Evolutionary conservation across 2,797 vertebrate species (phyloP).

Genomic region (Otolemur crassicaudatus): DNA sequence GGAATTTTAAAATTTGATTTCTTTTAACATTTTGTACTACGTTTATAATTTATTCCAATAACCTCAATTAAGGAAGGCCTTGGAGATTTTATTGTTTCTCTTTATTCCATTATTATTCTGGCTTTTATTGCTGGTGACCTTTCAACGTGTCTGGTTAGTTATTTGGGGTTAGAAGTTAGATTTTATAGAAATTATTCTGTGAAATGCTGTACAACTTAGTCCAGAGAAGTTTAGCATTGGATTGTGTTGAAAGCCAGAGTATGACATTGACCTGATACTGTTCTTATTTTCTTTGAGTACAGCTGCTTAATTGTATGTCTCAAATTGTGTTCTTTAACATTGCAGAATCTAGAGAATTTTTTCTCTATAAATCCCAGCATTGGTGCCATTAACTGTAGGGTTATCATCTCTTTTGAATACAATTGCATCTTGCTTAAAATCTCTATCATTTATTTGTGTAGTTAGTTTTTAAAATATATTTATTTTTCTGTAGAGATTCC

Average conservation of each 20-base stretch:
- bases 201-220: neutral
- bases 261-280: neutral
- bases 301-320: neutral
- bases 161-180: neutral
- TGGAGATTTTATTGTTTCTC: neutral
- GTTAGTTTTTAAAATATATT: slow-evolving; percentile 23
- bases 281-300: neutral
- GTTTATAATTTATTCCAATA: neutral
- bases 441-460: neutral
- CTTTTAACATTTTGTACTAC: neutral
- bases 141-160: neutral
- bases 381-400: neutral
- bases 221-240: neutral
- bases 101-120: neutral
- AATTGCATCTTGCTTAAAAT: neutral
- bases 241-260: neutral
- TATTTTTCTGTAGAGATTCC: neutral
- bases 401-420: neutral
- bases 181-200: slow-evolving; percentile 25
- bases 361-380: neutral
- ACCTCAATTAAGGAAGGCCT: neutral
- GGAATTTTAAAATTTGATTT: neutral
- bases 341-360: neutral
- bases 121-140: neutral
- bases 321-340: neutral